Evolutionary conservation across 2,888 invertebrate species (phyloP).

Genomic region (Hymenopus coronatus): DNA sequence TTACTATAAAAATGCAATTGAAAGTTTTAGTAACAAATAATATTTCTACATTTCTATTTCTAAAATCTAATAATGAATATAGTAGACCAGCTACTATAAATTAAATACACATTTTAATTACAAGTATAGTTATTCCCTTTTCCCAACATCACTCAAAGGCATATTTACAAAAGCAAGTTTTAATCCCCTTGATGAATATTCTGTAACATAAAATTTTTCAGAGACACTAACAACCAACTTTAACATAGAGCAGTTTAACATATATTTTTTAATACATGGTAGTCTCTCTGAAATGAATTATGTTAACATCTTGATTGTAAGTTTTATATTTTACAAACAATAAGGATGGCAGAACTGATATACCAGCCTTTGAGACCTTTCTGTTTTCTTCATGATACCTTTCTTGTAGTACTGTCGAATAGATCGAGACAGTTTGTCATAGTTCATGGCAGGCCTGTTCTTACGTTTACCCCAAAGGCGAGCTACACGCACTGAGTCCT

Average conservation of each 20-base stretch:
- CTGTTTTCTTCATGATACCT: conserved; percentile 99
- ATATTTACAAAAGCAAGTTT: neutral
- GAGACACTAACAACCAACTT: neutral
- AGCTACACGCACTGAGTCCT: conserved; percentile 97
- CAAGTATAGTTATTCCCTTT: neutral
- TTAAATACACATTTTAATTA: neutral
- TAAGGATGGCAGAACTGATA: conserved; percentile 98
- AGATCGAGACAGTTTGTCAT: conserved; percentile 96
- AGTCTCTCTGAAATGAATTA: neutral
- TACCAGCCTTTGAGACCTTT: conserved; percentile 94
- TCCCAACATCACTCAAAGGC: neutral
- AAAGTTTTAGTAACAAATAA: conserved; percentile 5
- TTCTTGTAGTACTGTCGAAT: conserved; percentile 99
- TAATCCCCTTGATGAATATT: neutral
- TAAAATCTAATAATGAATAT: neutral
- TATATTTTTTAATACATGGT: neutral
- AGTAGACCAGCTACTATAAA: conserved; percentile 13
- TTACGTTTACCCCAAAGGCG: conserved; percentile 96
- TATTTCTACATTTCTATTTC: neutral
- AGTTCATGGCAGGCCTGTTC: conserved; percentile 99
- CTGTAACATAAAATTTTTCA: neutral
- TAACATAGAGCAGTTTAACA: neutral
- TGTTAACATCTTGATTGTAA: neutral
- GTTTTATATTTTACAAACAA: conserved; percentile 60
- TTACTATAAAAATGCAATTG: conserved; percentile 30